phyloP scores from a whole-genome alignment of 1,140 invertebrate species.

The Tetragnatha versicolor region DNA sequence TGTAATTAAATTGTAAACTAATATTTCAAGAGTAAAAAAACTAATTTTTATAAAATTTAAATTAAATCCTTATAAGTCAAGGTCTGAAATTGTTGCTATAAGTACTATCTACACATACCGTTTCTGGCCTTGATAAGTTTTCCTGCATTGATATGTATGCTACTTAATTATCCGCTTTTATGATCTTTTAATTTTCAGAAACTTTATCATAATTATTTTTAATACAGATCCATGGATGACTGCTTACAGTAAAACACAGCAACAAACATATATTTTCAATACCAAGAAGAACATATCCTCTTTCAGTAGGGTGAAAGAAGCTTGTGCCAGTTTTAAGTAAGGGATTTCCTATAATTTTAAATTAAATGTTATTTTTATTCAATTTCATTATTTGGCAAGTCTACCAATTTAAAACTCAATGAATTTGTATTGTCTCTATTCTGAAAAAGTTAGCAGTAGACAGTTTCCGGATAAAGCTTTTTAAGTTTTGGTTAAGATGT shows the following conservation, averaged over 20 bases:
- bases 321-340: slow-evolving; percentile 63
- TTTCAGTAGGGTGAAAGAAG: slow-evolving; percentile 64
- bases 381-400: too few species aligned
- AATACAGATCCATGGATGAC: slow-evolving; percentile 67
- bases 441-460: too few species aligned
- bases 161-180: not conserved
- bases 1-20: not conserved
- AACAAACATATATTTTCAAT: slow-evolving; percentile 69
- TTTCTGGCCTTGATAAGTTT: not conserved
- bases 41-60: not conserved
- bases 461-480: too few species aligned
- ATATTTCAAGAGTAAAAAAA: not conserved
- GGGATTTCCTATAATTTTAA: not conserved
- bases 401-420: not conserved
- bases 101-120: not conserved
- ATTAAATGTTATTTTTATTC: not conserved
- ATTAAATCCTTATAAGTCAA: not conserved
- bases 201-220: not conserved
- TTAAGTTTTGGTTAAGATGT: too few species aligned
- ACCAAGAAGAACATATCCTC: slow-evolving; percentile 60
- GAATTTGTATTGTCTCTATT: not conserved
- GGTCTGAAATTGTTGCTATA: not conserved
- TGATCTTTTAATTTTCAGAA: slow-evolving; percentile 35
- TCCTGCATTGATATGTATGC: not conserved
- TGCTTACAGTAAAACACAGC: slow-evolving; percentile 64